phyloP scores from a whole-genome alignment of 2,888 invertebrate genomes.

The Caenorhabditis doughertyi region DNA sequence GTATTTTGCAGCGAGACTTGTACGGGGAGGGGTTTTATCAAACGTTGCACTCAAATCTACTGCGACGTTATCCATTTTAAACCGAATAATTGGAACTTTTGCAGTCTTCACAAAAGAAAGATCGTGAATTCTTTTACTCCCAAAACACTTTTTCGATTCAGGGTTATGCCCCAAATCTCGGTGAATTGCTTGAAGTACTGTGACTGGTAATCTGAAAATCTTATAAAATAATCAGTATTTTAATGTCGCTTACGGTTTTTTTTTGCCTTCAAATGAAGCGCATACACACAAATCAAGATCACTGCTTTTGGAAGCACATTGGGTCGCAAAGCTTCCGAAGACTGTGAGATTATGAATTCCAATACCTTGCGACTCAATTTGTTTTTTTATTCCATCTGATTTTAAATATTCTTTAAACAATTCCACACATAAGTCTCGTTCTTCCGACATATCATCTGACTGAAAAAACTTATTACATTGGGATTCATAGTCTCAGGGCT shows the following conservation, averaged over 20 bases:
- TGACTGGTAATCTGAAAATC: constrained; percentile 17
- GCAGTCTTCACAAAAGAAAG: constrained; percentile 20
- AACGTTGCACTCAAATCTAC: constrained; percentile 32
- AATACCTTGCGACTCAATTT: constrained; percentile 18
- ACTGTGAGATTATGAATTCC: not conserved
- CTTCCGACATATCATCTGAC: not conserved
- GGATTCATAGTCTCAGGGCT: not conserved
- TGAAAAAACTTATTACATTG: not conserved
- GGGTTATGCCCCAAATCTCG: constrained; percentile 9
- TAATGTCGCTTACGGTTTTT: not conserved
- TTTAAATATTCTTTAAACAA: constrained; percentile 6
- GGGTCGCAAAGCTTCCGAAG: constrained; percentile 37
- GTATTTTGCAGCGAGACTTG: constrained; percentile 40
- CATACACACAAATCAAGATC: constrained; percentile 43
- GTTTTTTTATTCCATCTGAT: not conserved
- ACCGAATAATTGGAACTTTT: constrained; percentile 32
- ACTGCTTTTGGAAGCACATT: constrained; percentile 33
- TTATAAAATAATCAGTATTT: not conserved
- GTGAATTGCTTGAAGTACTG: constrained; percentile 20
- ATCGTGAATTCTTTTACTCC: not conserved
- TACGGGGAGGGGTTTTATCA: constrained; percentile 5
- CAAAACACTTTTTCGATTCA: not conserved
- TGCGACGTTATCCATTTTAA: constrained; percentile 14
- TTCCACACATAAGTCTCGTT: not conserved
- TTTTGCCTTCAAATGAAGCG: not conserved